Base-by-base conservation (phyloP, 2,797 vertebrate species). In the Acanthis flammea region DNA sequence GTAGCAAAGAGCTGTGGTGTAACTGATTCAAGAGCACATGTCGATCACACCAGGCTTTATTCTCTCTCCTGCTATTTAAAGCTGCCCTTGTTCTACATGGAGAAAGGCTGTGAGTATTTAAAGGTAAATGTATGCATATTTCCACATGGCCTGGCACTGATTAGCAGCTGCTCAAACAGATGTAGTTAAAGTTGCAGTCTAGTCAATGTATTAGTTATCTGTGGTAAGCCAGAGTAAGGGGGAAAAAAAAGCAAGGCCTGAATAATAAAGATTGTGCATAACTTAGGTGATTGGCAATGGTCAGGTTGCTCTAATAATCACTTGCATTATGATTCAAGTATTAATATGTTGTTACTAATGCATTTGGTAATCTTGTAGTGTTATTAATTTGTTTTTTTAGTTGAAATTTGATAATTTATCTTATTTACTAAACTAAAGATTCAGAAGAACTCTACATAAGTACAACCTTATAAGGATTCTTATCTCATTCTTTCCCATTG, bases 51-150 rank as follows among this genome's bases (percentile, higher is more conserved):
- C 67, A 87, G 87, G 60, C 71, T 93, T 72, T 89, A 58, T 92
- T 95, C 71, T 88, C 44, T 78, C 60, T 84, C 39, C 84, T 93
- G 91, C 95, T 96, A 91, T 95, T 96, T 96, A 93, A 96, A 95
- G 89, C 86, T 95, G 89, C 53, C 94, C 91, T 70, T 89, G 84
- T 93, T 94, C 91, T 83, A 94, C 75, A 67, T 82, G 78, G 50
- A 85, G 89, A 76, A 87, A 74, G 37, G 48, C 67, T 91, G 75
- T 1, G 12, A 92, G 39, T 77, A 63, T 71, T 96, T 94, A 92
- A 95, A 96, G 80, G 86, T 81, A 75, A 92, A 86, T 12, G 44
- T 44, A 7, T 65, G 37, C 45, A 8, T 68, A 70, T 79, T 84
- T 91, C 53, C 42, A 61, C 24, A 61, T 39, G 45, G 17, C n/a